A percentile compares a stretch with the other conserved stretches of the same genome.
phyloP scores from a whole-genome alignment of 2,888 invertebrate genomes.

The Oscheius myriophilus region DNA sequence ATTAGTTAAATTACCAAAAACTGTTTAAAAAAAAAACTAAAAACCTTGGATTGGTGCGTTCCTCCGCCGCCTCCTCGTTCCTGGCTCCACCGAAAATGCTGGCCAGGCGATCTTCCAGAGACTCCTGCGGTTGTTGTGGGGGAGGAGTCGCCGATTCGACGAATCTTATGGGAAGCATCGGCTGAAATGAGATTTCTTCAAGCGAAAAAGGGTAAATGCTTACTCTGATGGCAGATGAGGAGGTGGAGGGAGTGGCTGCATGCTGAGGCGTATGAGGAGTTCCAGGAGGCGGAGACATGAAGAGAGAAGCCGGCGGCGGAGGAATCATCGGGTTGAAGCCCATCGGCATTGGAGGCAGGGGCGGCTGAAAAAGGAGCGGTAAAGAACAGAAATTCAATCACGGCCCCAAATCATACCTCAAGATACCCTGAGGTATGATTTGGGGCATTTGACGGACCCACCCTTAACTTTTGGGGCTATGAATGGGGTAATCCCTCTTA shows the following conservation, averaged over 20 bases:
- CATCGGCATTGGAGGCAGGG: neutral
- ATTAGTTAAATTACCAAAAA: no score
- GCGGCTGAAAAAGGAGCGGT: neutral
- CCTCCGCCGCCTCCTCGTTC: neutral
- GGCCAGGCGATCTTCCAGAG: slow-evolving; percentile 11
- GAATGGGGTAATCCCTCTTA: no score
- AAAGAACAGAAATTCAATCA: no score
- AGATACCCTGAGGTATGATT: no score
- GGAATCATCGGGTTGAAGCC: neutral
- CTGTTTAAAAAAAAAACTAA: neutral
- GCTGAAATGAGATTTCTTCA: no score
- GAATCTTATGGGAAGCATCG: neutral
- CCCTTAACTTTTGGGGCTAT: no score
- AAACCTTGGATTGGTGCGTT: no score
- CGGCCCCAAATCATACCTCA: no score
- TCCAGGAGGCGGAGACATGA: neutral
- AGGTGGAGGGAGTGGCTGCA: neutral
- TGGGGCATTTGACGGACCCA: no score
- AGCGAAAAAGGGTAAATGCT: no score
- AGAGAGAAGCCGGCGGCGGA: neutral
- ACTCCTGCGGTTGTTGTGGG: slow-evolving; percentile 1
- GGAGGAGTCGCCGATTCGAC: neutral
- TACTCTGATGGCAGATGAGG: slow-evolving; percentile 1
- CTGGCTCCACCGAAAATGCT: slow-evolving; percentile 14
- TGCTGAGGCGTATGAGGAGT: neutral